Evolutionary conservation across 2,113 vertebrate species (phyloP).

Genomic region (Dasypus novemcinctus): DNA sequence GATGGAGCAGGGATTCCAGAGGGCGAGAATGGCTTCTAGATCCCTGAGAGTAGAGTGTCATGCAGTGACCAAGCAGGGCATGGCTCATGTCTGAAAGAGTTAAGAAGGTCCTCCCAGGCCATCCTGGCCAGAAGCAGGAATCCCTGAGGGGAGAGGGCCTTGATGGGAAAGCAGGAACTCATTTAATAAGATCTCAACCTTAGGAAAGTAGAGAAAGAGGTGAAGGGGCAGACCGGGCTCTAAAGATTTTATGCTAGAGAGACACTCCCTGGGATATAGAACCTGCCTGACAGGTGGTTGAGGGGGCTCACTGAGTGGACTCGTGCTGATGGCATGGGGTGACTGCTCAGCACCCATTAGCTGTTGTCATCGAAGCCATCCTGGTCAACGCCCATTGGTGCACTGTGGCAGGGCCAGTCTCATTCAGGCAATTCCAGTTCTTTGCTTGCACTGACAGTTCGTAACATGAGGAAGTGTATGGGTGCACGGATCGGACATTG

Average conservation of each 20-base stretch:
- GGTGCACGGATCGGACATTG: too few species aligned
- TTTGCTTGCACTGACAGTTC: background rate
- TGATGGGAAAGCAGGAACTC: background rate
- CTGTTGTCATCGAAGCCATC: background rate
- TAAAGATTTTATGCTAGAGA: too few species aligned
- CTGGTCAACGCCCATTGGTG: background rate
- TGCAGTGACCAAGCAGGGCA: fast-evolving
- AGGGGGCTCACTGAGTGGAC: background rate
- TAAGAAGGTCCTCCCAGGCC: background rate
- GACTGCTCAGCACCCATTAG: background rate
- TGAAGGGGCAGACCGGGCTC: too few species aligned
- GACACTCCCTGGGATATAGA: too few species aligned
- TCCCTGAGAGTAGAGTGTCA: too few species aligned
- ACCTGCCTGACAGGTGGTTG: background rate
- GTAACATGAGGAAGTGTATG: too few species aligned
- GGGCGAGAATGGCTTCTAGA: too few species aligned
- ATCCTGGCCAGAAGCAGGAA: background rate
- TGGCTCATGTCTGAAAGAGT: background rate
- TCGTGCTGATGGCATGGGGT: background rate
- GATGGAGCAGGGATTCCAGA: background rate
- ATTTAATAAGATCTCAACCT: background rate
- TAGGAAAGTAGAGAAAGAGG: too few species aligned
- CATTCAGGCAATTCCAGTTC: too few species aligned
- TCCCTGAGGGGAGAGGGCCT: background rate
- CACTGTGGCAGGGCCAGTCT: background rate